phyloP scores from a whole-genome alignment of 2,888 invertebrate genomes.

The Eudemis profundana region DNA sequence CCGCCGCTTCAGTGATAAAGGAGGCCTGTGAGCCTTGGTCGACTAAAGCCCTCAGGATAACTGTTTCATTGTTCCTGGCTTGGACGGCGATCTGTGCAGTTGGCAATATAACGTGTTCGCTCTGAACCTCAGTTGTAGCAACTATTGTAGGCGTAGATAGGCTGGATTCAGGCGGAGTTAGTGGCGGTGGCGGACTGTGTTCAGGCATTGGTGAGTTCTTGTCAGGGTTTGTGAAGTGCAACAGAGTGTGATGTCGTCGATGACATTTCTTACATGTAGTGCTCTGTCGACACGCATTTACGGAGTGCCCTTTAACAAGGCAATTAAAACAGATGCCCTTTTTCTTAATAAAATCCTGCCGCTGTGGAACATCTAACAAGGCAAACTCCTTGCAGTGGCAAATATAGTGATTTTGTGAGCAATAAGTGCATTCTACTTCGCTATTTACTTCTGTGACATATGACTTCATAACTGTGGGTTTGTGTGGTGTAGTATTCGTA shows the following conservation, averaged over 20 bases:
- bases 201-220: not conserved
- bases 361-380: too few relatives aligned
- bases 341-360: too few relatives aligned
- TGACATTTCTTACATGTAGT: not conserved
- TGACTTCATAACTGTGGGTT: not conserved
- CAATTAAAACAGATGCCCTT: too few relatives aligned
- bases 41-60: too few relatives aligned
- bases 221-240: constrained; percentile 7
- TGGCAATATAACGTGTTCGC: not conserved
- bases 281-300: not conserved
- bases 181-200: not conserved
- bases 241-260: constrained; percentile 7
- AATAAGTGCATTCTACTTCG: not conserved
- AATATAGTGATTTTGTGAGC: too few relatives aligned
- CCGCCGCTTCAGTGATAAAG: too few relatives aligned
- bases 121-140: too few relatives aligned
- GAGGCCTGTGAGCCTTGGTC: too few relatives aligned
- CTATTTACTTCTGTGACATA: not conserved
- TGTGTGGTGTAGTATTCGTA: not conserved
- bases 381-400: too few relatives aligned
- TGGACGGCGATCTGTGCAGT: not conserved
- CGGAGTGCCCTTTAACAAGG: not conserved
- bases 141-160: not conserved
- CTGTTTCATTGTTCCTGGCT: too few relatives aligned
- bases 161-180: not conserved